phyloP scores from a whole-genome alignment of 2,888 invertebrate genomes.

The Leptodirus hochenwartii region DNA sequence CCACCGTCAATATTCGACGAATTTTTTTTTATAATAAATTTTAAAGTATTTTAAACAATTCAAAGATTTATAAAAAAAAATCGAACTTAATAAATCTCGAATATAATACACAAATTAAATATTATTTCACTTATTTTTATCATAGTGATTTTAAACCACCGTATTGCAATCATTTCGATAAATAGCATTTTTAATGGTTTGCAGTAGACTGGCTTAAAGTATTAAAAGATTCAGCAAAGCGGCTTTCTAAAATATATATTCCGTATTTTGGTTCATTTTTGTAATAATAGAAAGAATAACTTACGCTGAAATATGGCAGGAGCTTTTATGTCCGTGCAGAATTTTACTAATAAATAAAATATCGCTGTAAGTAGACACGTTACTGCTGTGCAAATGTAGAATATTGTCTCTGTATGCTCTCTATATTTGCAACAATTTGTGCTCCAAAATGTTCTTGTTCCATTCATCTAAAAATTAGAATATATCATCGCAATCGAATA shows the following conservation, averaged over 20 bases:
- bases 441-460: slow-evolving; percentile 39
- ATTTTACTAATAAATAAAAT: slow-evolving; percentile 35
- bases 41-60: no score
- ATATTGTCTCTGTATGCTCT: slow-evolving; percentile 31
- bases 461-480: slow-evolving; percentile 33
- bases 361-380: slow-evolving; percentile 32
- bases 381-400: slow-evolving; percentile 30
- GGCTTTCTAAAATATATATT: slow-evolving; percentile 15
- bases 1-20: no score
- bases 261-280: slow-evolving; percentile 2
- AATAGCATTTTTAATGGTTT: slow-evolving; percentile 1
- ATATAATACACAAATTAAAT: background rate
- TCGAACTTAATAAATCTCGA: background rate
- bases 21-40: no score
- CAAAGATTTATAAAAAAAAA: no score
- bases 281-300: slow-evolving; percentile 9
- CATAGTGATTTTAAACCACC: background rate
- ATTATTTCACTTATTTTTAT: background rate
- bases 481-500: background rate
- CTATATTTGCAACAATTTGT: slow-evolving; percentile 34
- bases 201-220: slow-evolving; percentile 8
- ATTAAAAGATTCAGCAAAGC: slow-evolving; percentile 16
- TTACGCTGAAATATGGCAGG: slow-evolving; percentile 15
- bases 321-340: slow-evolving; percentile 17
- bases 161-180: slow-evolving; percentile 1